Conservation (phyloP, 2,888 invertebrate genomes). For the Cistogaster globosa region DNA sequence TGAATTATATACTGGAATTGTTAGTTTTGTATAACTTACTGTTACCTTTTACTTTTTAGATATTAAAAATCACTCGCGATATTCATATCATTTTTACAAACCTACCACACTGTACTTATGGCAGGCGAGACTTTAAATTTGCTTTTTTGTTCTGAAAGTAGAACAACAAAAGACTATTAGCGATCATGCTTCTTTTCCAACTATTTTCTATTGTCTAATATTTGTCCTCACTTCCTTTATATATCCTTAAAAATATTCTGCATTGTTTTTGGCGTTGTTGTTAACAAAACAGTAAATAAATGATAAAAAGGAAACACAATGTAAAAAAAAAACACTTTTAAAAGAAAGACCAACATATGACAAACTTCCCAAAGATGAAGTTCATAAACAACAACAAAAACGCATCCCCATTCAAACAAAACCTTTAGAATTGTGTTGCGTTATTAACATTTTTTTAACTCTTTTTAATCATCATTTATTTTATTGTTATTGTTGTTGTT, state of each 20-base stretch:
- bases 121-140: neutral
- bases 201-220: neutral
- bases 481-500: conserved; percentile 30
- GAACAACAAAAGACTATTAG: conserved; percentile 5
- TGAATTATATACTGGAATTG: too few species aligned
- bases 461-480: conserved; percentile 27
- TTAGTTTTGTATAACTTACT: too few species aligned
- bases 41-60: too few species aligned
- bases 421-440: conserved; percentile 5
- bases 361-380: conserved; percentile 47
- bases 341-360: conserved; percentile 56
- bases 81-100: neutral
- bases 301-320: neutral
- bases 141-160: neutral
- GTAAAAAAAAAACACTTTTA: neutral
- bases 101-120: neutral
- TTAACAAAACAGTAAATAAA: neutral
- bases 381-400: conserved; percentile 2
- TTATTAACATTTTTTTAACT: conserved; percentile 28
- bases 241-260: conserved; percentile 8
- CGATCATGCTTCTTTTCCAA: conserved; percentile 7
- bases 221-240: neutral
- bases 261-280: conserved; percentile 17
- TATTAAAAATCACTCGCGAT: too few species aligned
- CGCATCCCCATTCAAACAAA: neutral